Evolutionary conservation across 2,888 invertebrate species (phyloP).

Genomic region (Eretmocerus hayati): DNA sequence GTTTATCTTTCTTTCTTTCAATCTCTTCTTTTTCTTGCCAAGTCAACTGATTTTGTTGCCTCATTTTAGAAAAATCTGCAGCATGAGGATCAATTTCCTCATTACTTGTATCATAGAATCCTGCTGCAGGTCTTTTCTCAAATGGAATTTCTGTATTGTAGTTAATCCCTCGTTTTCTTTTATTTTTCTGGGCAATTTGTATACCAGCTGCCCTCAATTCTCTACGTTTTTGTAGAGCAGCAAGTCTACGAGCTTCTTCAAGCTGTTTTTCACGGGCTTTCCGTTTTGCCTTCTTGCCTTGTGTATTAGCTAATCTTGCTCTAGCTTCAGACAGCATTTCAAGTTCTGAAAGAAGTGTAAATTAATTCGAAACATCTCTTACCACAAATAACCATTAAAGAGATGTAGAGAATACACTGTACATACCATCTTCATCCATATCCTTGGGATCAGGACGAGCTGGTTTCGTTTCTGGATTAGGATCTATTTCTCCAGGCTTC

Average conservation of each 20-base stretch:
- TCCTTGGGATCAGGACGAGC: conserved; percentile 98
- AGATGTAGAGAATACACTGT: background rate
- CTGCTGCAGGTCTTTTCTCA: conserved; percentile 85
- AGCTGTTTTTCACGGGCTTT: conserved; percentile 97
- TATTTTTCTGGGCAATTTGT: conserved; percentile 59
- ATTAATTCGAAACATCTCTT: background rate
- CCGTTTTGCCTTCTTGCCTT: conserved; percentile 88
- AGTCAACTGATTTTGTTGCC: conserved; percentile 90
- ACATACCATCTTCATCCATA: conserved; percentile 96
- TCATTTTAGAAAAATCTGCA: conserved; percentile 80
- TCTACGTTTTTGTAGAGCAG: conserved; percentile 94
- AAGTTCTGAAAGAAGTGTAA: conserved; percentile 58
- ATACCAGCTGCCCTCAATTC: conserved; percentile 97
- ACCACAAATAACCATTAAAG: background rate
- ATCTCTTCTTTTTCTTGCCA: conserved; percentile 88
- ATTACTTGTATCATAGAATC: conserved; percentile 91
- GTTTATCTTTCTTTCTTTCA: conserved; percentile 90
- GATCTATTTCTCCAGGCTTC: conserved; percentile 98
- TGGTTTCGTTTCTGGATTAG: conserved; percentile 99
- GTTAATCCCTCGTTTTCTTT: conserved; percentile 87
- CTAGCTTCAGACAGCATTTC: conserved; percentile 99
- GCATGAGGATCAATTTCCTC: conserved; percentile 84
- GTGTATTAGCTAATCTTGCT: conserved; percentile 96
- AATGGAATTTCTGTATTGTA: conserved; percentile 98
- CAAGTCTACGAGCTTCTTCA: conserved; percentile 93